These are phyloP conservation scores for Sebastes diploproa DNA, from an alignment of 2,797 vertebrate genomes.

Conservation along the genomic window DNA sequence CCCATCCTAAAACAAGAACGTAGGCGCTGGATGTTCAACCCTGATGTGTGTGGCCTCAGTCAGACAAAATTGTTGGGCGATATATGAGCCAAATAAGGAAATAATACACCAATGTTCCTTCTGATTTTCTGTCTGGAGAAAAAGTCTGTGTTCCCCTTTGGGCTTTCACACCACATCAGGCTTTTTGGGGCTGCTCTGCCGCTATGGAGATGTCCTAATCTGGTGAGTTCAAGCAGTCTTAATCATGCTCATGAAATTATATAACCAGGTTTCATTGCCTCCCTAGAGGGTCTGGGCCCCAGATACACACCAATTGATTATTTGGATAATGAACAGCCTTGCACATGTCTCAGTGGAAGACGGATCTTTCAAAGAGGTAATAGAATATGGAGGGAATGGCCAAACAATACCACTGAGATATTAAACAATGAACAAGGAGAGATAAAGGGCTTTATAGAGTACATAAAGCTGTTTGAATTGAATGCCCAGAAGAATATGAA, in stretches of 20 bases:
- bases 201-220: not conserved
- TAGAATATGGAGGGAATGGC: slow-evolving; percentile 14
- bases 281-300: not conserved
- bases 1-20: not conserved
- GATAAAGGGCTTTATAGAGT: not conserved
- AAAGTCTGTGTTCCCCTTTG: not conserved
- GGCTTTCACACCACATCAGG: slow-evolving; percentile 3
- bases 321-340: slow-evolving; percentile 41
- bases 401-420: slow-evolving; percentile 7
- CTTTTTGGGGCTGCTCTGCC: not conserved
- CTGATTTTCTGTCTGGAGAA: not conserved
- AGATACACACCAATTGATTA: slow-evolving; percentile 22
- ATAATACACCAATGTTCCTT: not conserved
- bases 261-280: slow-evolving; percentile 17
- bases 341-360: slow-evolving; percentile 8
- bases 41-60: not conserved
- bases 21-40: not conserved
- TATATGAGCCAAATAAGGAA: not conserved
- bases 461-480: not conserved
- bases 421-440: slow-evolving; percentile 10
- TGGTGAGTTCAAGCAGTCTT: slow-evolving; percentile 10
- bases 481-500: not conserved
- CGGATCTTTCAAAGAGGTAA: slow-evolving; percentile 27
- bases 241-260: slow-evolving; percentile 25
- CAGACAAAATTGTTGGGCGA: not conserved